Evolutionary conservation across 2,888 invertebrate genomes (phyloP).

Genomic region (Polyploca ridens): DNA sequence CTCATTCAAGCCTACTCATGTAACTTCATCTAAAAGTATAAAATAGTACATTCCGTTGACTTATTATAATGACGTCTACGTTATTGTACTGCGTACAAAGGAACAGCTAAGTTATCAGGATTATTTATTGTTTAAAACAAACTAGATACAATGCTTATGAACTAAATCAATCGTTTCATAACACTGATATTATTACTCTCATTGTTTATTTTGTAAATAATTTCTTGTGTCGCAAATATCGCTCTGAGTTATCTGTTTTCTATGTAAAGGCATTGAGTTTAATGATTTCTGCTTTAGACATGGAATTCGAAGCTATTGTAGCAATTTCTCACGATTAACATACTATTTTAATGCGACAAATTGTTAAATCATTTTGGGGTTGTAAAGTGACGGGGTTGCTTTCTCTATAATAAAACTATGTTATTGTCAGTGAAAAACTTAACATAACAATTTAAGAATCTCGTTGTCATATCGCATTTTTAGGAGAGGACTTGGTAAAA

Average conservation of each 20-base stretch:
- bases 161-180: conserved; percentile 44
- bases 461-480: too few relatives aligned
- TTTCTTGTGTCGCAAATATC: conserved; percentile 23
- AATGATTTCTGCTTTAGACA: conserved; percentile 8
- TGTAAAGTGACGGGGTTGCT: background rate
- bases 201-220: conserved; percentile 35
- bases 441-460: too few relatives aligned
- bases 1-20: too few relatives aligned
- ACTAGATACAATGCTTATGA: conserved; percentile 35
- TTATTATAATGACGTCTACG: background rate
- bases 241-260: conserved; percentile 16
- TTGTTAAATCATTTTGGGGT: background rate
- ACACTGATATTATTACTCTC: conserved; percentile 36
- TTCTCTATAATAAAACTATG: background rate
- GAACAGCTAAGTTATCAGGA: conserved; percentile 22
- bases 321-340: background rate
- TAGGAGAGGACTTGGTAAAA: too few relatives aligned
- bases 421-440: too few relatives aligned
- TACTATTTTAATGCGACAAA: background rate
- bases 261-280: conserved; percentile 11
- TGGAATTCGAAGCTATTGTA: background rate
- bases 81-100: background rate
- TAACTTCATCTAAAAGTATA: background rate
- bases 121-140: conserved; percentile 33
- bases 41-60: background rate